Percentiles rank a stretch among this genome's conserved stretches.
Evolutionary conservation across 2,888 invertebrate species (phyloP).

Genomic region (Phalangium opilio): DNA sequence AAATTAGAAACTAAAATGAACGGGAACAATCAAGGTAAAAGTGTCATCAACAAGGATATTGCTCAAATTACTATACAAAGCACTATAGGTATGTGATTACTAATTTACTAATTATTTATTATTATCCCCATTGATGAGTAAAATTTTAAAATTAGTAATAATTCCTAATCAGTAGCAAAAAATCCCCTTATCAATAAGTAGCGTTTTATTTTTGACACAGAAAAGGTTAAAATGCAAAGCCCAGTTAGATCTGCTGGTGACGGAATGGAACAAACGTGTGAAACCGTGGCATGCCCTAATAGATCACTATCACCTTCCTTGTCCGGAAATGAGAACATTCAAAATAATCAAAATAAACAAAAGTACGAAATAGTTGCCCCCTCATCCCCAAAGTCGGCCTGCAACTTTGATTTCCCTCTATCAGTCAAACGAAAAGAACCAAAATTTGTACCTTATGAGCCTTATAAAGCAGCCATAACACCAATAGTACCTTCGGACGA

Average conservation of each 20-base stretch:
- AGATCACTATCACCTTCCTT: not conserved
- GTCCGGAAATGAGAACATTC: not conserved
- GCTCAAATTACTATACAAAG: too few species aligned
- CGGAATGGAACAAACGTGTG: conserved; percentile 15
- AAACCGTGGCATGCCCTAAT: not conserved
- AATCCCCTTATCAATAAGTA: too few species aligned
- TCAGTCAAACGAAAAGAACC: conserved; percentile 40
- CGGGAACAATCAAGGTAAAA: too few species aligned
- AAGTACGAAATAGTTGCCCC: not conserved
- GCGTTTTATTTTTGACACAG: conserved; percentile 8
- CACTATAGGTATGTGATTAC: too few species aligned
- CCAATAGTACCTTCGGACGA: conserved; percentile 44
- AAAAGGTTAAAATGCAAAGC: conserved; percentile 4
- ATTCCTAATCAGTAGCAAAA: too few species aligned
- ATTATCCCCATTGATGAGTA: too few species aligned
- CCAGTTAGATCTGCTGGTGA: conserved; percentile 15
- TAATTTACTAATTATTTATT: too few species aligned
- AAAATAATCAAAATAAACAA: not conserved
- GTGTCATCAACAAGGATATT: too few species aligned
- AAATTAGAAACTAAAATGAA: too few species aligned
- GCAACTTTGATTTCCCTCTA: conserved; percentile 3
- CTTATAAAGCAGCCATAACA: conserved; percentile 68
- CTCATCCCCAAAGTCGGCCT: conserved; percentile 1
- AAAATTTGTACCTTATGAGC: conserved; percentile 75
- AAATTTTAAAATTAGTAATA: too few species aligned